Evolutionary conservation across 2,113 vertebrate species (phyloP), one percentile per base, ranked within the genome.

Genomic region (Tyto alba): DNA sequence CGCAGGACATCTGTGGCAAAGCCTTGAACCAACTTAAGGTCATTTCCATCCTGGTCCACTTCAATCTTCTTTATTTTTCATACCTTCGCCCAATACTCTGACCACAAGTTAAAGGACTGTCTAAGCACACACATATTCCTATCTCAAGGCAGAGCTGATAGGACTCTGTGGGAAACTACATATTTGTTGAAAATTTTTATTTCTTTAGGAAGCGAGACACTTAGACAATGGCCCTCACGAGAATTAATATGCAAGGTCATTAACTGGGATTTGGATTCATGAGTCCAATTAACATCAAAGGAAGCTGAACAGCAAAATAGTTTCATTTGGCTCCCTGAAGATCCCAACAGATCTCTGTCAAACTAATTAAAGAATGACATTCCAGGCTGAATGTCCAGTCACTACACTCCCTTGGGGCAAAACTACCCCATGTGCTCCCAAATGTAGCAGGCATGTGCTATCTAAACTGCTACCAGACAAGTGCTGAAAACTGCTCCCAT

Each of bases 281-380:
- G 77, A 86, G 15, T 83, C 21, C 1, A 91, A 94, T 73, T 80
- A 93, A 91, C n/a, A 80, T 88, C 50, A 96, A 93, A 88, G 38
- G 19, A 85, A 66, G 38, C 1, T 53, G 59, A 95, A 85, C 20
- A 85, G 57, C 41, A 88, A 89, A 88, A 85, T 8, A 67, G 43
- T 82, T 20, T 78, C 19, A 74, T 69, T 68, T 77, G 89, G 72
- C 11, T 52, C 29, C 80, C 59, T 80, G 56, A 92, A 95, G 79
- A 88, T 40, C 6, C 20, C 1, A 91, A 47, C 60, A 63, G 55
- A 80, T 43, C 19, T 45, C 52, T 75, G 83, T 64, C 62, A 93
- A 91, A 83, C 45, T 93, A 90, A 94, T 77, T 77, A 72, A 90
- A 74, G 43, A 63, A 91, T 67, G 25, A 90, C 60, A 90, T 85